Evolutionary conservation across 1,140 invertebrate genomes (phyloP).

Genomic region (Ctenoplectra terminalis): DNA sequence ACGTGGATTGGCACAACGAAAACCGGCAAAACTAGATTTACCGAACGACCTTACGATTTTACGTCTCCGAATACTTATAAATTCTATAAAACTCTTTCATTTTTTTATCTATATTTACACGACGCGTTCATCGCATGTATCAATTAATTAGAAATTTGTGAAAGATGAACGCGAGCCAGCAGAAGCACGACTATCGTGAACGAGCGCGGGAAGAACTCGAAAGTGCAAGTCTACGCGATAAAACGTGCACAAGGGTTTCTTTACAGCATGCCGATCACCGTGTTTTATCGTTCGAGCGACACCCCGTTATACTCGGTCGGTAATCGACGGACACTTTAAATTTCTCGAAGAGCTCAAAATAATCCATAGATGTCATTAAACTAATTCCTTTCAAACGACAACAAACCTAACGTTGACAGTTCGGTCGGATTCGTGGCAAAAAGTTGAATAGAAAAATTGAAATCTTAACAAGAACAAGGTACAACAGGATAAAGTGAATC

Average conservation of each 20-base stretch:
- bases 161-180: constrained; percentile 32
- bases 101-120: background rate
- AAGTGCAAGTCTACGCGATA: constrained; percentile 61
- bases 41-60: too few relatives aligned
- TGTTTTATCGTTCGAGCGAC: constrained; percentile 64
- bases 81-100: background rate
- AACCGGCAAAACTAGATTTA: too few relatives aligned
- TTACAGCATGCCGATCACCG: constrained; percentile 55
- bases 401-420: background rate
- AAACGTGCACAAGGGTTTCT: constrained; percentile 58
- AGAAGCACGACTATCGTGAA: constrained; percentile 54
- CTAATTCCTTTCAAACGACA: constrained; percentile 51
- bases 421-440: background rate
- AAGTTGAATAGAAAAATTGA: background rate
- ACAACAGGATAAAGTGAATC: background rate
- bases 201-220: constrained; percentile 66
- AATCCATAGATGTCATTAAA: constrained; percentile 70
- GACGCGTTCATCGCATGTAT: too few relatives aligned
- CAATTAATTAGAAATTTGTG: constrained; percentile 1
- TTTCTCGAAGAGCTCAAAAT: constrained; percentile 66
- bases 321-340: constrained; percentile 56
- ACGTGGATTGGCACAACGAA: too few relatives aligned
- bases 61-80: background rate
- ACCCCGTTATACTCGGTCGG: constrained; percentile 49
- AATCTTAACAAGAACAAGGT: background rate